Base-by-base conservation (phyloP, 2,888 invertebrate species). In the Cantharis rustica region DNA sequence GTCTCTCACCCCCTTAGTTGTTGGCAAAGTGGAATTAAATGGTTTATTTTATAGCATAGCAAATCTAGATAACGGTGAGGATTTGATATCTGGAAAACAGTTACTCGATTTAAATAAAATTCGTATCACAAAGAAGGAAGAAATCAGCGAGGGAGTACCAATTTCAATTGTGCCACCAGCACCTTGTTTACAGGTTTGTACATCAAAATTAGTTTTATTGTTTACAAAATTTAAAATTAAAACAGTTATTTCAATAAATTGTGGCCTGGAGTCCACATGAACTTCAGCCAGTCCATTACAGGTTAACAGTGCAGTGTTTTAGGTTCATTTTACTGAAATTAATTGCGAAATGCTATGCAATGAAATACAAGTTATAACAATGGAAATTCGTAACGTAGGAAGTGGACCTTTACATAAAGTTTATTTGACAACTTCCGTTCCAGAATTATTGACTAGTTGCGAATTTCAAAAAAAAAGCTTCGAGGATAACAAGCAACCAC, bases 81-180 rank as follows among this genome's bases (percentile, higher is more conserved):
- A 86, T 72, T 88, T 88, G 69, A 88, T 90, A 23, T 88, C 89
- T 71, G 93, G 93, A 7, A 93, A 93, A 86, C 89, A 92, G 81
- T 79, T 89, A 26, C 90, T 91, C 78, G 84, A 86, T 76, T 88
- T 93, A n/a, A 89, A 88, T 81, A 89, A 93, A 79, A 89, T 91
- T 82, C 86, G 90, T 79, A 88, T 91, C 16, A 92, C 91, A 83
- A 89, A 89, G 77, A 87, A 88, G 13, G 90, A 90, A 78, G 90
- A 90, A 75, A 90, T 90, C 76, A 88, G 88, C 31, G 69, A 61
- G 11, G 90, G 95, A 79, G 89, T 98, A 72, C 91, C 93, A 80
- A 92, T 97, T 74, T 91, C 91, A 79, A 91, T 98, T 71, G 92
- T 95, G 68, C 93, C 95, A 13, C 92, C 93, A 80, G 93, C 96